Percentiles rank a stretch among this genome's conserved stretches.
These are phyloP conservation scores for Boloria euphrosyne DNA, from an alignment of 2,888 invertebrate genomes.

Conservation along the genomic window DNA sequence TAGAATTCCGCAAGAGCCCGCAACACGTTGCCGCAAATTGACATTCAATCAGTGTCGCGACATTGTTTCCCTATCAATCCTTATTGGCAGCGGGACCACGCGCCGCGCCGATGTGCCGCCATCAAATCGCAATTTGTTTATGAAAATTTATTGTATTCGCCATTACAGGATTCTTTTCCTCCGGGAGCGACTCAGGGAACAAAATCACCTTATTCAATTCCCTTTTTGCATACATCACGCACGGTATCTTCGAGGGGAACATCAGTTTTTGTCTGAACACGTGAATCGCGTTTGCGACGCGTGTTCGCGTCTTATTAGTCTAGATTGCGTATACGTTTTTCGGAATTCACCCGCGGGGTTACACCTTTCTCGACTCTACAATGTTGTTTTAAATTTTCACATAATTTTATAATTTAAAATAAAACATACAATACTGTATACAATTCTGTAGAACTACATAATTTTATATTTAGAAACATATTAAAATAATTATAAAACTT, in stretches of 20 bases:
- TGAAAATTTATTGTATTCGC: slow-evolving; percentile 83
- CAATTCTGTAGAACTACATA: no score
- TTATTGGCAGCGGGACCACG: slow-evolving; percentile 76
- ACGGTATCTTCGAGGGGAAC: slow-evolving; percentile 70
- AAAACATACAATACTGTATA: no score
- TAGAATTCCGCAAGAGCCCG: slow-evolving; percentile 30
- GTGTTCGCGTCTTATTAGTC: slow-evolving; percentile 79
- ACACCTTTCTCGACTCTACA: slow-evolving; percentile 43
- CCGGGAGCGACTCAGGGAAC: slow-evolving; percentile 76
- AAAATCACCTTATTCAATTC: slow-evolving; percentile 83
- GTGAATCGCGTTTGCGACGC: slow-evolving; percentile 79
- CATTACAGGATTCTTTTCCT: slow-evolving; percentile 82
- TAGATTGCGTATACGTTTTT: slow-evolving; percentile 74
- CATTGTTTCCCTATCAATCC: slow-evolving; percentile 82
- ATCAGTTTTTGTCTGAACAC: slow-evolving; percentile 77
- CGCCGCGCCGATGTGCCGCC: slow-evolving; percentile 70
- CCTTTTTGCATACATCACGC: slow-evolving; percentile 82
- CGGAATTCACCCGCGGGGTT: slow-evolving; percentile 62
- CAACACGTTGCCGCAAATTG: slow-evolving; percentile 66
- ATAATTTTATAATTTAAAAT: slow-evolving; percentile 21
- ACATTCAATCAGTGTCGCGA: slow-evolving; percentile 80
- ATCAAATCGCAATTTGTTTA: slow-evolving; percentile 83
- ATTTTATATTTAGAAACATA: no score
- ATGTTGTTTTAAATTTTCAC: slow-evolving; percentile 38
- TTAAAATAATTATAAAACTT: slow-evolving; percentile 1